Conservation (phyloP, 2,113 vertebrate species). For the Saccopteryx bilineata region DNA sequence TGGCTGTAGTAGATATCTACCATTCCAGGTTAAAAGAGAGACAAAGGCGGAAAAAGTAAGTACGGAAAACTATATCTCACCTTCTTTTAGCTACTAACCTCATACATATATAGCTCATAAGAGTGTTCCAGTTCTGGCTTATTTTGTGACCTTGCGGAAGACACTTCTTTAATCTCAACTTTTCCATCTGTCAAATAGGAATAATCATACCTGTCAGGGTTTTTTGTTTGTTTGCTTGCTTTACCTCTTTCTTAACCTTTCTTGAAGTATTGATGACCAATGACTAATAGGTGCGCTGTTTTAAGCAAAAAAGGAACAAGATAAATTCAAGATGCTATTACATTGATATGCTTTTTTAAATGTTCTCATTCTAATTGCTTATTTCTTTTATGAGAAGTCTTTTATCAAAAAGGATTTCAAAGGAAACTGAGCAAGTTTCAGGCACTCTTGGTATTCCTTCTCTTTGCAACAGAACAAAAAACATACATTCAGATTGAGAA, state of each 20-base stretch:
- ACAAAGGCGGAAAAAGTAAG: slow-evolving; percentile 98
- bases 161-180: not conserved
- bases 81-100: not conserved
- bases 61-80: slow-evolving; percentile 69
- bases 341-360: not conserved
- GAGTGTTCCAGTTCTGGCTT: not conserved
- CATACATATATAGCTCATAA: not conserved
- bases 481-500: slow-evolving; percentile 21
- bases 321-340: slow-evolving; percentile 16
- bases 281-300: slow-evolving; percentile 38
- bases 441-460: slow-evolving; percentile 33
- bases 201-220: not conserved
- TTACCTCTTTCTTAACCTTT: not conserved
- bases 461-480: slow-evolving; percentile 51
- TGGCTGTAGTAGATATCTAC: slow-evolving; percentile 98
- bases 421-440: slow-evolving; percentile 48
- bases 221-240: slow-evolving; percentile 8
- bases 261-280: slow-evolving; percentile 11
- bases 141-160: slow-evolving; percentile 6
- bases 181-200: slow-evolving; percentile 44
- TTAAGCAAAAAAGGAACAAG: slow-evolving; percentile 35
- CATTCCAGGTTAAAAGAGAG: slow-evolving; percentile 98
- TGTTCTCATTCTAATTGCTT: not conserved
- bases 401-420: slow-evolving; percentile 56
- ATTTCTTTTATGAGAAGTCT: slow-evolving; percentile 37